These are phyloP conservation scores for Cephus pulcher DNA, from an alignment of 2,888 invertebrate species.

Conservation along the genomic window DNA sequence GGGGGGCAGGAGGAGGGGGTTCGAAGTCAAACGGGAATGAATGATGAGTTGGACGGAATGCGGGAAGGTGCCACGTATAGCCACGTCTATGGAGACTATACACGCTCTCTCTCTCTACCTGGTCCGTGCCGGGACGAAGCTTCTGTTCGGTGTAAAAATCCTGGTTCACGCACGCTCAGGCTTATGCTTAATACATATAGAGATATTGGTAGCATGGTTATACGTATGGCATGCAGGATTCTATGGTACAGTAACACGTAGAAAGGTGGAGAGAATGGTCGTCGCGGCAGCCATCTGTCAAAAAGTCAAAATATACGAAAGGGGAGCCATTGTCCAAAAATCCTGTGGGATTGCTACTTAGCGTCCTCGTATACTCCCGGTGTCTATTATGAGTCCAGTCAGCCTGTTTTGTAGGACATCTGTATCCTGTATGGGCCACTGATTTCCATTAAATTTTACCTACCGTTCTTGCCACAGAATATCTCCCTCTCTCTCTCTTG, in stretches of 20 bases:
- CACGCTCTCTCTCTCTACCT: constrained; percentile 13
- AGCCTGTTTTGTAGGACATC: constrained; percentile 63
- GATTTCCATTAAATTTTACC: constrained; percentile 29
- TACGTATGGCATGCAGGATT: too few species aligned
- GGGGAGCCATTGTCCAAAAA: constrained; percentile 57
- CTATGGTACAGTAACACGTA: too few species aligned
- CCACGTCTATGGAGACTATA: not conserved
- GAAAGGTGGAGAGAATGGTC: not conserved
- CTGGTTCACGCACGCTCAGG: not conserved
- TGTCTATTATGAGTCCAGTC: constrained; percentile 55
- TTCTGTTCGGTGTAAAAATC: constrained; percentile 42
- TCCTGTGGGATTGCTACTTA: constrained; percentile 66
- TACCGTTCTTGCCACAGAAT: too few species aligned
- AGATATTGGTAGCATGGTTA: too few species aligned
- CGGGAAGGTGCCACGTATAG: not conserved
- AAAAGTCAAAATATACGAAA: constrained; percentile 66
- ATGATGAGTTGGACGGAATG: not conserved
- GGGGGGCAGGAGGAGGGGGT: constrained; percentile 11
- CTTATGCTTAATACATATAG: too few species aligned
- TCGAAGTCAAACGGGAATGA: constrained; percentile 19
- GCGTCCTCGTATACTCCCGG: constrained; percentile 53
- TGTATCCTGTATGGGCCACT: constrained; percentile 49
- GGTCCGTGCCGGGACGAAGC: constrained; percentile 24
- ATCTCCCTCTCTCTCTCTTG: constrained; percentile 9
- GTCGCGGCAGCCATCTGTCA: constrained; percentile 61